Evolutionary conservation across 92 coral and sea anemone species (phyloP), one percentile per base, ranked within the genome.

Genomic region (Parazoanthus swiftii): DNA sequence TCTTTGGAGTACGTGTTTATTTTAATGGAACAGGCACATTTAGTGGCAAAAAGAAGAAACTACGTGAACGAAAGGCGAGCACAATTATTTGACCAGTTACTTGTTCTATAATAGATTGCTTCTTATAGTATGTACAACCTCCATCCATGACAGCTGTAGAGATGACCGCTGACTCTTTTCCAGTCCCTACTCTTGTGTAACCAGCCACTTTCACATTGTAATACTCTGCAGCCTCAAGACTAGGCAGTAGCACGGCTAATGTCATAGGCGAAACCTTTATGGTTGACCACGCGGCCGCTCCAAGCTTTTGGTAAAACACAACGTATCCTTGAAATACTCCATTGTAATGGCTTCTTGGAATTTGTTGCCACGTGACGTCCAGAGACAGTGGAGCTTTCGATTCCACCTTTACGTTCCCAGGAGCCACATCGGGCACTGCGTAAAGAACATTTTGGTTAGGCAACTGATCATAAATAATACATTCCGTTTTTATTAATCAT

Each of bases 381-480:
- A 93, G 65, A 2, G 93, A 86, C 38, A 93, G 91, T 6, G 97
- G 36, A 6, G 91, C 77, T 10, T 73, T 77, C 3, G 95, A 89
- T 5, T 21, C 68, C 15, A 94, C 88, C 71, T 29, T 51, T 38
- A 94, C 89, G 80, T 89, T 91, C 26, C 93, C 91, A 13, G 98
- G 95, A 48, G 95, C 88, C 63, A 86, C 90, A 43, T 91, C 87
- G 8, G 98, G 98, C 18, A 83, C 98, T 94, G 88, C 25, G 77
- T 73, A 29, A 25, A 73, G 77, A 74, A 35, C 14, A 8, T 4
- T 56, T 23, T 4, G 18, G 21, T 43, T 75, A 36, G 51, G 51
- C 51, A 0, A 8, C 11, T 48, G 11, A 6, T 48, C 51, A 8
- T 48, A 6, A 8, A 48, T 48, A 48, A 48, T 6, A 48, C 7